Evolutionary conservation across 2,797 vertebrate genomes (phyloP).

Genomic region (Fistularia commersonii): DNA sequence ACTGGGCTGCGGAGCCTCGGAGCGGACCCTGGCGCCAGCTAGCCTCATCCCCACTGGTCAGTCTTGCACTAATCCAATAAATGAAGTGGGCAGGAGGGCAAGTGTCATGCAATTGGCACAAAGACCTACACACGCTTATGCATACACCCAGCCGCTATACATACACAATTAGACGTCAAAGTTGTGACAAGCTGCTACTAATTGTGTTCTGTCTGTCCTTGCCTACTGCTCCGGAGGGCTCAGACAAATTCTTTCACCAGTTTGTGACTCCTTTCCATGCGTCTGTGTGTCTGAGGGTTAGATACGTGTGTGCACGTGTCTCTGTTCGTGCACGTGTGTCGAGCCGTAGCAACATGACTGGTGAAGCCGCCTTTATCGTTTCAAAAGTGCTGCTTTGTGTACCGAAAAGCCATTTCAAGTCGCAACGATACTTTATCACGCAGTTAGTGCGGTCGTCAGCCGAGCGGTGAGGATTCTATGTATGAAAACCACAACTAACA

Average conservation of each 20-base stretch:
- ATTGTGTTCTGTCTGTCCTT: slow-evolving; percentile 58
- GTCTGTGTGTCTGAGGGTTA: neutral
- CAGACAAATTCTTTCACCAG: slow-evolving; percentile 54
- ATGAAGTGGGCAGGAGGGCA: slow-evolving; percentile 66
- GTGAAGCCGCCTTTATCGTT: too few species aligned
- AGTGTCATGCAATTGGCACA: slow-evolving; percentile 57
- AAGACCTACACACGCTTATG: slow-evolving; percentile 19
- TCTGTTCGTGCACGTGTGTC: neutral
- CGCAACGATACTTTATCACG: too few species aligned
- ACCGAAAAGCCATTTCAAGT: too few species aligned
- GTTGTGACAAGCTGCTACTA: slow-evolving; percentile 63
- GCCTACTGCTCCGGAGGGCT: slow-evolving; percentile 39
- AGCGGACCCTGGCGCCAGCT: slow-evolving; percentile 61
- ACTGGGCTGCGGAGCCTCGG: slow-evolving; percentile 53
- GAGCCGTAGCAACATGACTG: too few species aligned
- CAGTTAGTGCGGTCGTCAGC: too few species aligned
- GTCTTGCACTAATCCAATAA: slow-evolving; percentile 74
- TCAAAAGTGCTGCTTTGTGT: too few species aligned
- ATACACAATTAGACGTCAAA: slow-evolving; percentile 42
- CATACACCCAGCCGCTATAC: slow-evolving; percentile 9
- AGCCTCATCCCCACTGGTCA: slow-evolving; percentile 67
- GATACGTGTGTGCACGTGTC: slow-evolving; percentile 4
- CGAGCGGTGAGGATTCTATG: too few species aligned
- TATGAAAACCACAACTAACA: too few species aligned
- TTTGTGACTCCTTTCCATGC: slow-evolving; percentile 21